These are phyloP conservation scores for Ceratosolen fusciceps DNA, from an alignment of 1,140 invertebrate species.

Conservation along the genomic window DNA sequence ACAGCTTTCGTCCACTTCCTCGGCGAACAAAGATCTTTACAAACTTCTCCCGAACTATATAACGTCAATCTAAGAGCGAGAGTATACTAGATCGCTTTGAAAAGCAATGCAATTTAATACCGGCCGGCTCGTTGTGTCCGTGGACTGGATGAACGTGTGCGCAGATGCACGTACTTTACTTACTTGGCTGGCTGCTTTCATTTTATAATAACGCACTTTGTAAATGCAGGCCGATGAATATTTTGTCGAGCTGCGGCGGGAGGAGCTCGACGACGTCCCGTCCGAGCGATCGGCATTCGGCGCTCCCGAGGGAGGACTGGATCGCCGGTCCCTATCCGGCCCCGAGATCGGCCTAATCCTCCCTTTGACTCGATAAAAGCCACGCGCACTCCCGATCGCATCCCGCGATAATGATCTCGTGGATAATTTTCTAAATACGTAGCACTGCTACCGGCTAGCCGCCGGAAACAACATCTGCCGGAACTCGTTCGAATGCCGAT, in stretches of 20 bases:
- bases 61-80: constrained; percentile 54
- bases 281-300: too few relatives aligned
- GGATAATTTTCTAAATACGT: constrained; percentile 17
- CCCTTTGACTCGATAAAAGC: background rate
- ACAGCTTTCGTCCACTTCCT: constrained; percentile 61
- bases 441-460: background rate
- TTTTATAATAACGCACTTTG: background rate
- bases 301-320: background rate
- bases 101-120: constrained; percentile 56
- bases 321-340: background rate
- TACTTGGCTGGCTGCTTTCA: background rate
- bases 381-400: background rate
- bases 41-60: constrained; percentile 61
- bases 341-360: background rate
- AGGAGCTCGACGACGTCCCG: too few relatives aligned
- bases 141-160: background rate
- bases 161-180: constrained; percentile 11
- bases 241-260: background rate
- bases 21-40: constrained; percentile 69
- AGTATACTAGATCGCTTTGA: constrained; percentile 54
- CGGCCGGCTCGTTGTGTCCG: background rate
- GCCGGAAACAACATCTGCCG: constrained; percentile 21
- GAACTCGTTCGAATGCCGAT: background rate
- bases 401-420: background rate
- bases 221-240: background rate